These are phyloP conservation scores for Eupelmus urozonus DNA, from an alignment of 2,888 invertebrate genomes.

Conservation along the genomic window DNA sequence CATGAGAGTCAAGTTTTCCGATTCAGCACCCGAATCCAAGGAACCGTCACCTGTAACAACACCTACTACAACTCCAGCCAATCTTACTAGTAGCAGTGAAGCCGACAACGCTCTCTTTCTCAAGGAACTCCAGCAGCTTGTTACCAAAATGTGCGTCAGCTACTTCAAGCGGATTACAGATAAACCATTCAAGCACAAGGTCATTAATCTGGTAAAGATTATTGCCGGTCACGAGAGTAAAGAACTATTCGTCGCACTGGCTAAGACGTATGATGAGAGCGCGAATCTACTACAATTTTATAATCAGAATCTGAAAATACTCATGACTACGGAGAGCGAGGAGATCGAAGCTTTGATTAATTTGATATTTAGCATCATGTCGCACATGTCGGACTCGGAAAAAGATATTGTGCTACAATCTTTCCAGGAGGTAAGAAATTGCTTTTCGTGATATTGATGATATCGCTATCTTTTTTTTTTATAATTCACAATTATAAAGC, in stretches of 20 bases:
- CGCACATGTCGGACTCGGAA: conserved; percentile 79
- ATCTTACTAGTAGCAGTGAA: not conserved
- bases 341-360: conserved; percentile 80
- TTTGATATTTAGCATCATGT: conserved; percentile 82
- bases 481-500: too few species aligned
- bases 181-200: conserved; percentile 75
- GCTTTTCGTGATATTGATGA: not conserved
- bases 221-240: conserved; percentile 80
- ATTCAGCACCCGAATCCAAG: conserved; percentile 63
- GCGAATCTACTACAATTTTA: conserved; percentile 74
- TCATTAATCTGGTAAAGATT: conserved; percentile 79
- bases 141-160: conserved; percentile 77
- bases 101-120: conserved; percentile 73
- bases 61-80: too few species aligned
- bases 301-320: conserved; percentile 75
- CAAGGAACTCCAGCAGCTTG: conserved; percentile 77
- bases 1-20: conserved; percentile 80
- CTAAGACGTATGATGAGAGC: conserved; percentile 70
- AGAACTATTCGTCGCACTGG: conserved; percentile 78
- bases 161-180: conserved; percentile 80
- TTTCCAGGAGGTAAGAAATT: conserved; percentile 80
- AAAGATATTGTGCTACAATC: conserved; percentile 80
- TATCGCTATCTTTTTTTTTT: not conserved
- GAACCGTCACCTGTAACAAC: conserved; percentile 43
- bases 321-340: conserved; percentile 79